Conservation (phyloP, 2,797 vertebrate species). For the Chiloscyllium punctatum region DNA sequence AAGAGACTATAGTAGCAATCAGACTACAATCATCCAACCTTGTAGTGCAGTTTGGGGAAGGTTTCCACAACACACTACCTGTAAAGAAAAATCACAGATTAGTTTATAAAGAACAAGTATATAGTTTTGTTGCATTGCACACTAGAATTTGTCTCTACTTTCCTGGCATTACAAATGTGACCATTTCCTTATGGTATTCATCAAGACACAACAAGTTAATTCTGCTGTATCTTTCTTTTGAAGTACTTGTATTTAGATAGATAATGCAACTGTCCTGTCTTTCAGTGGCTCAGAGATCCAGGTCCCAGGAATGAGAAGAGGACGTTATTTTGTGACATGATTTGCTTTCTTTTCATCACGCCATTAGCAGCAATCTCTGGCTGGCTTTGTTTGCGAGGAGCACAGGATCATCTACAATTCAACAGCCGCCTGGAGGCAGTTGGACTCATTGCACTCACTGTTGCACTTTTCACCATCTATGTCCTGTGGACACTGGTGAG, state of each 20-base stretch:
- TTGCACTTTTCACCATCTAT: slow-evolving; percentile 94
- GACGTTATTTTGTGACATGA: slow-evolving; percentile 90
- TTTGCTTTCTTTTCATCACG: slow-evolving; percentile 92
- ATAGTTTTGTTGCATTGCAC: background rate
- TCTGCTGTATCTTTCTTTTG: slow-evolving; percentile 35
- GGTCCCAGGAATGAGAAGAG: slow-evolving; percentile 86
- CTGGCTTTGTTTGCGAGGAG: slow-evolving; percentile 87
- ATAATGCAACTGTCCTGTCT: slow-evolving; percentile 6
- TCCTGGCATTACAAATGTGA: background rate
- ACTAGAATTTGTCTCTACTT: background rate
- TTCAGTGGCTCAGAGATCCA: slow-evolving; percentile 85
- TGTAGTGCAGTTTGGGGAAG: background rate
- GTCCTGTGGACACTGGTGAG: slow-evolving; percentile 93
- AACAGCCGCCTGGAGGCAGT: slow-evolving; percentile 85
- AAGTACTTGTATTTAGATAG: background rate
- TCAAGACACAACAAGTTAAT: background rate
- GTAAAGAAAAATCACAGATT: background rate
- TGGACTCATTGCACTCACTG: slow-evolving; percentile 88
- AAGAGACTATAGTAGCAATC: background rate
- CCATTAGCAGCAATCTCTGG: slow-evolving; percentile 86
- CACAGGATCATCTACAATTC: slow-evolving; percentile 86
- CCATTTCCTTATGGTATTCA: background rate
- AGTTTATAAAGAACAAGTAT: background rate
- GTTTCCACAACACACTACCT: background rate
- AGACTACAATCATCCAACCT: background rate